A percentile compares a stretch with the other conserved stretches of the same genome.
Evolutionary conservation across 1,140 invertebrate genomes (phyloP).

Genomic region (Lasaia peninsularis): DNA sequence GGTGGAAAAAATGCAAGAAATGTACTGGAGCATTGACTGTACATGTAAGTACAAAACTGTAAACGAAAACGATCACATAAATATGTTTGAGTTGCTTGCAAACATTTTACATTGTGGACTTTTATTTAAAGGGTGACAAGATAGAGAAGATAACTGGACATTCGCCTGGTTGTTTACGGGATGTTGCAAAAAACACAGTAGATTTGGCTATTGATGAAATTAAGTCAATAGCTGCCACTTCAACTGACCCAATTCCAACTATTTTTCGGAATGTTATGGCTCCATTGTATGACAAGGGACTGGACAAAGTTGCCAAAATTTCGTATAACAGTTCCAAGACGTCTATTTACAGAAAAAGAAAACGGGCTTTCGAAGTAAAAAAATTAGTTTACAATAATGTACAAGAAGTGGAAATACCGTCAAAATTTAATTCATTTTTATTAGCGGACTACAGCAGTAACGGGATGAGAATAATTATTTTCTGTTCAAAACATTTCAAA

Average conservation of each 20-base stretch:
- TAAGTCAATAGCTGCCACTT: conserved; percentile 9
- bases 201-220: conserved; percentile 14
- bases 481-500: neutral
- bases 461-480: neutral
- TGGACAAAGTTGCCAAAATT: conserved; percentile 1
- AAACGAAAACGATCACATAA: conserved; percentile 8
- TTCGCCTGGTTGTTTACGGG: conserved; percentile 7
- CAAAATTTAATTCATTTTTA: neutral
- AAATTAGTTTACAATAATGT: neutral
- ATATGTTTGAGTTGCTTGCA: neutral
- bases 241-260: conserved; percentile 12
- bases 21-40: conserved; percentile 13
- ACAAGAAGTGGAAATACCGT: neutral
- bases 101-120: conserved; percentile 13
- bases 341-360: neutral
- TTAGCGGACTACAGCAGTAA: neutral
- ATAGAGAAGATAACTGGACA: conserved; percentile 9
- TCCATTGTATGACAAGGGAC: conserved; percentile 3
- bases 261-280: conserved; percentile 6
- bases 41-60: conserved; percentile 11
- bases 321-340: conserved; percentile 2
- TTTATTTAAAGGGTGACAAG: conserved; percentile 11
- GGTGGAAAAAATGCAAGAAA: conserved; percentile 13
- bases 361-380: neutral
- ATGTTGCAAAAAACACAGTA: conserved; percentile 9